A percentile compares a stretch with the other conserved stretches of the same genome.
Conservation (phyloP, 2,113 vertebrate genomes). For the Lophura nycthemera region DNA sequence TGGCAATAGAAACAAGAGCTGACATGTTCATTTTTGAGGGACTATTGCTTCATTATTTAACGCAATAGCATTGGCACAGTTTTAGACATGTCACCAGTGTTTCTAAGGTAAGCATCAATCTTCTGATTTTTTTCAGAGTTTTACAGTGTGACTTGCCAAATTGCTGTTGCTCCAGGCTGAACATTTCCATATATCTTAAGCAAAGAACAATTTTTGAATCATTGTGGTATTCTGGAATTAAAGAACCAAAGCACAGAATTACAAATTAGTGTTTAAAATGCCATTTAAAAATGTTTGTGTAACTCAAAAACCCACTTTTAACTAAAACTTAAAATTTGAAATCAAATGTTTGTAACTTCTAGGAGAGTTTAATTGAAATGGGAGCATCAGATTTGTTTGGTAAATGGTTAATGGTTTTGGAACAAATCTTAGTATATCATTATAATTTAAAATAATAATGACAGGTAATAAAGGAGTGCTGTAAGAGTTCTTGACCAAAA, state of each 20-base stretch:
- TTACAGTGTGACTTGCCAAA: slow-evolving; percentile 36
- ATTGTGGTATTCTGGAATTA: not conserved
- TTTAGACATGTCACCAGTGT: slow-evolving; percentile 32
- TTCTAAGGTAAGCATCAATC: slow-evolving; percentile 38
- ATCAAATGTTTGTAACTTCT: not conserved
- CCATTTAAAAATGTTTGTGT: not conserved
- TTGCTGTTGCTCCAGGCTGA: slow-evolving; percentile 10
- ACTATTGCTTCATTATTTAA: not conserved
- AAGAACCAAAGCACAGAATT: not conserved
- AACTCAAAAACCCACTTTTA: not conserved
- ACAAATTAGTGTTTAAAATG: not conserved
- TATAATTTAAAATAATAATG: not conserved
- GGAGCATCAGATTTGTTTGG: not conserved
- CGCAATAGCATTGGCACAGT: not conserved
- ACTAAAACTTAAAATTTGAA: slow-evolving; percentile 7
- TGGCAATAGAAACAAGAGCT: not conserved
- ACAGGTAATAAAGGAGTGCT: not conserved
- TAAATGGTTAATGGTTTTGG: not conserved
- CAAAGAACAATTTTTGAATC: slow-evolving; percentile 22
- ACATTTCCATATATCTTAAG: not conserved
- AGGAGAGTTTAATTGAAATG: not conserved
- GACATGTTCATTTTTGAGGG: slow-evolving; percentile 21
- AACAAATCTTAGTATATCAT: not conserved
- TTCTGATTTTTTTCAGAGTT: not conserved
- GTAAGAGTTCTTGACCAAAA: not conserved